Evolutionary conservation across 2,888 invertebrate genomes (phyloP).

Genomic region (Bibio marci): DNA sequence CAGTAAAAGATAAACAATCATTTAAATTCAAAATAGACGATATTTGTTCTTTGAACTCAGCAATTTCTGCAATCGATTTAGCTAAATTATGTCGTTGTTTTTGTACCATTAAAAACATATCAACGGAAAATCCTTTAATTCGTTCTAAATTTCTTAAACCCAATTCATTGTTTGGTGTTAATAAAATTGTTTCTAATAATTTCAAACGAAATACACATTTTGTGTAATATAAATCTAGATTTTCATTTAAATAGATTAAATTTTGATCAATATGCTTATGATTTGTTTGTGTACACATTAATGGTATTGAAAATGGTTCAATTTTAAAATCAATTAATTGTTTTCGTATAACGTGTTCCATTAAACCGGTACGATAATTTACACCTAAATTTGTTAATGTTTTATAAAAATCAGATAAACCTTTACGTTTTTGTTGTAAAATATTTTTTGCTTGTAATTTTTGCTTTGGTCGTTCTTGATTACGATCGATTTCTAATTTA

Average conservation of each 20-base stretch:
- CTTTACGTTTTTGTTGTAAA: constrained; percentile 69
- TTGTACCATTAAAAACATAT: constrained; percentile 51
- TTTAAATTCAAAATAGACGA: constrained; percentile 22
- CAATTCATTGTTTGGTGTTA: constrained; percentile 58
- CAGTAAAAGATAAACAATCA: constrained; percentile 16
- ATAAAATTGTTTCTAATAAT: constrained; percentile 23
- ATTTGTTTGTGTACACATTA: constrained; percentile 32
- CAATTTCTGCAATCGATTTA: constrained; percentile 37
- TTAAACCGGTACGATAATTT: constrained; percentile 63
- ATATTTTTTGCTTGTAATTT: constrained; percentile 64
- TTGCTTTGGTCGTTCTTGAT: constrained; percentile 46
- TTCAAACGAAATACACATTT: constrained; percentile 26
- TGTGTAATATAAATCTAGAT: constrained; percentile 23
- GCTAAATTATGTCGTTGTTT: constrained; percentile 45
- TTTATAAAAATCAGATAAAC: constrained; percentile 73
- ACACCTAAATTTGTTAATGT: constrained; percentile 55
- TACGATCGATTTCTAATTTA: constrained; percentile 31
- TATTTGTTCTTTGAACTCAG: constrained; percentile 35
- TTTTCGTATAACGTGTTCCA: constrained; percentile 34
- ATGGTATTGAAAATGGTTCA: constrained; percentile 47
- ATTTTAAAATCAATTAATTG: constrained; percentile 44
- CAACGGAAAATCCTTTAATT: constrained; percentile 68
- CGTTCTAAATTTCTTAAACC: constrained; percentile 67
- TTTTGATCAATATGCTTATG: constrained; percentile 28
- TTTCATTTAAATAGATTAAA: constrained; percentile 22